Evolutionary conservation across 1,140 invertebrate genomes (phyloP).

Genomic region (Belonocnema kinseyi): DNA sequence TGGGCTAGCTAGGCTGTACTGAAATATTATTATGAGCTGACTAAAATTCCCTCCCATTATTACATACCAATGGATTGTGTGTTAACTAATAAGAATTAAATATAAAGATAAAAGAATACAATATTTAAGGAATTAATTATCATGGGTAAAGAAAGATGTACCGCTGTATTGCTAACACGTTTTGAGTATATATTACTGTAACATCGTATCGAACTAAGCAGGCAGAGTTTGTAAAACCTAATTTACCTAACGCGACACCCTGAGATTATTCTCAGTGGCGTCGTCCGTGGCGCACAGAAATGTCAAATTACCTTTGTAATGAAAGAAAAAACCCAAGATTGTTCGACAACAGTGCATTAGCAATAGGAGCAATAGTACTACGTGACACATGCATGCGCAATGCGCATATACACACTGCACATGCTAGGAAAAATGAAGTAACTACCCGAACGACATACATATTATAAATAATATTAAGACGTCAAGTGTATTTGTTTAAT

Average conservation of each 20-base stretch:
- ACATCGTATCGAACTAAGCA: conserved; percentile 50
- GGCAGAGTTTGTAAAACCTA: conserved; percentile 60
- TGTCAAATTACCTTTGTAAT: conserved; percentile 72
- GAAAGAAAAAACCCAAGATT: conserved; percentile 62
- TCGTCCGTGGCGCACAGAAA: conserved; percentile 70
- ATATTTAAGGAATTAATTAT: conserved; percentile 70
- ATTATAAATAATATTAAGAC: conserved; percentile 75
- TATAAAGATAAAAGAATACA: conserved; percentile 48
- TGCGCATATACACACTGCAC: conserved; percentile 73
- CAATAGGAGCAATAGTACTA: conserved; percentile 70
- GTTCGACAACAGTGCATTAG: conserved; percentile 67
- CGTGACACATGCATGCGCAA: conserved; percentile 49
- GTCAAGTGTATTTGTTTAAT: conserved; percentile 78
- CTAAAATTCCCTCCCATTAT: conserved; percentile 72
- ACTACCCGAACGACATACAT: conserved; percentile 70
- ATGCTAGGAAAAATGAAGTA: conserved; percentile 73
- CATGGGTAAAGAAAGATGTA: conserved; percentile 61
- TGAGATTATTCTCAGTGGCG: conserved; percentile 69
- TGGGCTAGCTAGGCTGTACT: conserved; percentile 63
- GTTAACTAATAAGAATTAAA: conserved; percentile 73
- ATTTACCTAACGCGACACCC: conserved; percentile 60
- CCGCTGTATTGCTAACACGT: conserved; percentile 65
- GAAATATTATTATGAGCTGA: conserved; percentile 66
- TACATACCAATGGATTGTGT: conserved; percentile 69
- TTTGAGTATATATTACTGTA: conserved; percentile 63